Base-by-base conservation (phyloP, 2,797 vertebrate species). In the Dermochelys coriacea region DNA sequence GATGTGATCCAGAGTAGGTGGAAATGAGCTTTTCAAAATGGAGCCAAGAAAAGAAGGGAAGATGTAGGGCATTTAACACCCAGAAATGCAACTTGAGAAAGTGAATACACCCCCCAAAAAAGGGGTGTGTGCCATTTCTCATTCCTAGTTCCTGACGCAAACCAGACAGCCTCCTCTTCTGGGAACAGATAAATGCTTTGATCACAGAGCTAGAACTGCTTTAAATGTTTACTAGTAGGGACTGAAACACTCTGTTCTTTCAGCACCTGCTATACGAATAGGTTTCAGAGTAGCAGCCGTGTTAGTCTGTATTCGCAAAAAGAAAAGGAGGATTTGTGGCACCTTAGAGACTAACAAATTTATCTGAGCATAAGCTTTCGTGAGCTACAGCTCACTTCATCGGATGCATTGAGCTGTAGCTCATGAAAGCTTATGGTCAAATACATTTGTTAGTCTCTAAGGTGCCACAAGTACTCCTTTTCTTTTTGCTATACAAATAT, bases 141-240 rank as follows among this genome's bases (percentile, higher is more conserved):
- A 41, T 96, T 95, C 94, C 96, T 91, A 92, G 81, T 50, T 93
- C 79, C 29, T 52, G 79, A 83, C 71, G 80, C 89, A 96, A 96
- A 93, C 89, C 94, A 27, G 96, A 34, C 81, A 93, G 91, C 89
- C 88, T 90, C 85, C 95, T 95, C 96, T 96, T 95, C 96, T 93
- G 89, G 88, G 86, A 61, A 37, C 25, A 86, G 86, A n/a, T 21
- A 45, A 93, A 82, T 51, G 47, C 86, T 93, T 78, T 64, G 77
- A 93, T 93, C 88, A 89, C 93, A 80, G 59, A 34, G 34, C n/a
- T 18, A n/a, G 78, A 83, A 95, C 50, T 8, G 50, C 91, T 55
- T 57, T 51, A 86, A 75, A 90, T 83, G 52, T 15, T 8, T 61
- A 31, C n/a, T 86, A 82, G 90, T 80, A 92, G 93, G 59, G 93